phyloP scores from a whole-genome alignment of 2,113 vertebrate species.

The Pipa parva region DNA sequence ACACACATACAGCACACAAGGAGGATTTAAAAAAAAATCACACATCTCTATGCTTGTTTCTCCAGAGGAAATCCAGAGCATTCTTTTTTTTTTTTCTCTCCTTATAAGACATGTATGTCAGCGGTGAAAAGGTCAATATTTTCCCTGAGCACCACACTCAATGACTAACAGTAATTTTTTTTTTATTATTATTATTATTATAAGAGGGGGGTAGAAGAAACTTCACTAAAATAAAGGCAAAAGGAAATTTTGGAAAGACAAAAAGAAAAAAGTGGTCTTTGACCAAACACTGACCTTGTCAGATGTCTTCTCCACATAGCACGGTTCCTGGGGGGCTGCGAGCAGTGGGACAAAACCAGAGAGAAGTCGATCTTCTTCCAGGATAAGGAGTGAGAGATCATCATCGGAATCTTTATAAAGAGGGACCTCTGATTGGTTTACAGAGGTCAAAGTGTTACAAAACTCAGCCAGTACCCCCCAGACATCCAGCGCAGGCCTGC shows the following conservation, averaged over 20 bases:
- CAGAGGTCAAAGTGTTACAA: conserved; percentile 87
- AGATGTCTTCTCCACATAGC: conserved; percentile 89
- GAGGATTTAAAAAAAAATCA: not conserved
- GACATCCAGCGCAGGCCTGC: conserved; percentile 76
- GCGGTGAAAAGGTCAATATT: conserved; percentile 94
- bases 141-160: conserved; percentile 94
- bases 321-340: conserved; percentile 92
- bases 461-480: conserved; percentile 90
- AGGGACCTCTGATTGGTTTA: conserved; percentile 89
- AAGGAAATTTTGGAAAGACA: conserved; percentile 42
- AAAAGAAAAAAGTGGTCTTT: conserved; percentile 47
- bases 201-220: conserved; percentile 54
- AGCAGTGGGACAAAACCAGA: conserved; percentile 94
- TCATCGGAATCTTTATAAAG: conserved; percentile 94
- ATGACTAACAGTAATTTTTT: conserved; percentile 83
- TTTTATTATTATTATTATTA: too few relatives aligned
- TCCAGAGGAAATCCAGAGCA: conserved; percentile 82
- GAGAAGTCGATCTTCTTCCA: conserved; percentile 92
- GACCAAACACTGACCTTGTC: conserved; percentile 77
- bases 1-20: conserved; percentile 27
- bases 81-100: conserved; percentile 46
- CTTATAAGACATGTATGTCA: conserved; percentile 77
- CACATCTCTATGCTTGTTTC: conserved; percentile 39
- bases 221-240: not conserved
- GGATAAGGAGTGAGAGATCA: conserved; percentile 84